Evolutionary conservation across 1,140 invertebrate genomes (phyloP).

Genomic region (Lordiphosa collinella): DNA sequence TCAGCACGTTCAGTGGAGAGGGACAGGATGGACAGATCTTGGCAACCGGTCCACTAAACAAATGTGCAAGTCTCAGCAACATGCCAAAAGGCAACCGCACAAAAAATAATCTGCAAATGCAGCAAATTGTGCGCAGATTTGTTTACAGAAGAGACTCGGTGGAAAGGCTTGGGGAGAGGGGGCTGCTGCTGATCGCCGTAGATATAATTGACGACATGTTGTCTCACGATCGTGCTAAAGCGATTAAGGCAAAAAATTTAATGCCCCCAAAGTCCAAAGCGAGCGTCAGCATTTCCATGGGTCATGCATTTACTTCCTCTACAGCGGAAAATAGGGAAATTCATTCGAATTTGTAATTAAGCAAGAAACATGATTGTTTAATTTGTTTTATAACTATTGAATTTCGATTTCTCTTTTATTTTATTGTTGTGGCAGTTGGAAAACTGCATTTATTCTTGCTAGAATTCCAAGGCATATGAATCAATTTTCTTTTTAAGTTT

Average conservation of each 20-base stretch:
- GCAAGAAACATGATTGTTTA: background rate
- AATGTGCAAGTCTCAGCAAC: slow-evolving; percentile 70
- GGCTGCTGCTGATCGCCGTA: slow-evolving; percentile 64
- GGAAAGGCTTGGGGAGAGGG: background rate
- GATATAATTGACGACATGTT: slow-evolving; percentile 79
- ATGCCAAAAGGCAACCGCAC: slow-evolving; percentile 31
- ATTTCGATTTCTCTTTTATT: slow-evolving; percentile 20
- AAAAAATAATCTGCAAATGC: slow-evolving; percentile 56
- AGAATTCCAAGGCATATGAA: slow-evolving; percentile 44
- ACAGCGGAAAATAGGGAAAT: too few species aligned
- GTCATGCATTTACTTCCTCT: background rate
- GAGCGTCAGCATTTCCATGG: background rate
- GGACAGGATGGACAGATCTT: slow-evolving; percentile 20
- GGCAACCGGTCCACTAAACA: slow-evolving; percentile 56
- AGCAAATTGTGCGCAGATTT: slow-evolving; percentile 73
- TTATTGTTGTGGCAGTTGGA: background rate
- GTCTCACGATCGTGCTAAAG: slow-evolving; percentile 78
- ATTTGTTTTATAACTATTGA: slow-evolving; percentile 14
- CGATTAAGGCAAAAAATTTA: slow-evolving; percentile 71
- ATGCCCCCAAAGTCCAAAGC: slow-evolving; percentile 26
- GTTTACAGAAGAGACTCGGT: slow-evolving; percentile 63
- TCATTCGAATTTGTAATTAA: background rate
- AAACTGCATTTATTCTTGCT: background rate
- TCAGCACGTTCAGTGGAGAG: slow-evolving; percentile 65
- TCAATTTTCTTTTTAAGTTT: slow-evolving; percentile 23